These are phyloP conservation scores for Motacilla tschutschensis DNA, from an alignment of 2,113 vertebrate genomes.

Conservation along the genomic window DNA sequence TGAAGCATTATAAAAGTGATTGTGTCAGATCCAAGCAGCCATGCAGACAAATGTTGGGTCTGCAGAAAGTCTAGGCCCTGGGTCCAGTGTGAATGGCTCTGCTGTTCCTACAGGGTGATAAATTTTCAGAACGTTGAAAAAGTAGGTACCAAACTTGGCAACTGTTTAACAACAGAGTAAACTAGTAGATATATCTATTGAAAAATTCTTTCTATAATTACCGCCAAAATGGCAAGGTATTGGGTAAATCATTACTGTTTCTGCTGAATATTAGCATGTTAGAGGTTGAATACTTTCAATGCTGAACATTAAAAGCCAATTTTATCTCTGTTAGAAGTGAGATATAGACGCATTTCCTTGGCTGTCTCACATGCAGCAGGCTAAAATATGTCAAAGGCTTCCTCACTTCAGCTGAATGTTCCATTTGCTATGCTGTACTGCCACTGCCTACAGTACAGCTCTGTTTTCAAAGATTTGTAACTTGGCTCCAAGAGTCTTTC, in stretches of 20 bases:
- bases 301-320: not conserved
- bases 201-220: not conserved
- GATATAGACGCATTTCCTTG: not conserved
- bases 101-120: not conserved
- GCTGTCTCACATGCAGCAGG: not conserved
- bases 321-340: not conserved
- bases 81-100: not conserved
- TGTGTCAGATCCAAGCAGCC: not conserved
- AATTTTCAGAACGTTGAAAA: not conserved
- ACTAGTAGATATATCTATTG: not conserved
- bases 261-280: not conserved
- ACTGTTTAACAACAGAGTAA: not conserved
- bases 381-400: not conserved
- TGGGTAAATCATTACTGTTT: not conserved
- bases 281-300: not conserved
- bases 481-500: not conserved
- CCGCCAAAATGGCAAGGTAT: not conserved
- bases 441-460: not conserved
- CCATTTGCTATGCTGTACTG: not conserved
- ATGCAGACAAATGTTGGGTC: not conserved
- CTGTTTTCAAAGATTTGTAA: not conserved
- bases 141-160: not conserved
- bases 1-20: accelerated
- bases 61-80: not conserved
- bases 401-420: not conserved